phyloP scores from a whole-genome alignment of 2,113 vertebrate genomes.

The Ciconia maguari region DNA sequence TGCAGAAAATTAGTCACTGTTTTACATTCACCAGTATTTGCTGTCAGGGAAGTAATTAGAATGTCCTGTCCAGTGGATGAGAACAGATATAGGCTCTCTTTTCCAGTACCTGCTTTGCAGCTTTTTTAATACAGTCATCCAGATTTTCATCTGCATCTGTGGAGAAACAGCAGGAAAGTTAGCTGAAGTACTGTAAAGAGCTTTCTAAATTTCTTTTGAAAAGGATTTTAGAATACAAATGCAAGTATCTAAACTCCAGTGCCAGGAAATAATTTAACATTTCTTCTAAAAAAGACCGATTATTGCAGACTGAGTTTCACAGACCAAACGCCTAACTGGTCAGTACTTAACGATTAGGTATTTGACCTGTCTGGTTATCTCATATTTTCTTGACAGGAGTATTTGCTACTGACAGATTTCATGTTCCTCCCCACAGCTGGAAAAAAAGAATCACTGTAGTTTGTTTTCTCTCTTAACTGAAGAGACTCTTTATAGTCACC shows the following conservation, averaged over 20 bases:
- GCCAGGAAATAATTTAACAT: background rate
- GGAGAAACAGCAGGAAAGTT: background rate
- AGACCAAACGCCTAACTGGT: background rate
- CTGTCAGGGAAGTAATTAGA: slow-evolving; percentile 54
- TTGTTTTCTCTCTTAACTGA: background rate
- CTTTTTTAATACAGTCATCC: slow-evolving; percentile 89
- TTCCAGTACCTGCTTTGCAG: slow-evolving; percentile 84
- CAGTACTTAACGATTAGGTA: background rate
- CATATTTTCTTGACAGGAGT: background rate
- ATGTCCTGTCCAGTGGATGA: slow-evolving; percentile 89
- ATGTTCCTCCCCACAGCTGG: background rate
- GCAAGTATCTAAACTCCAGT: background rate
- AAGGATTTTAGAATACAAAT: background rate
- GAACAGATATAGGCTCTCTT: slow-evolving; percentile 86
- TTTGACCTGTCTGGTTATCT: background rate
- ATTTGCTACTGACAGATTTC: background rate
- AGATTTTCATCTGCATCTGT: slow-evolving; percentile 88
- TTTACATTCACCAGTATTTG: background rate
- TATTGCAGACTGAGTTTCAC: background rate
- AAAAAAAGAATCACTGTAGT: no score
- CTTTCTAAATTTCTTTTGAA: background rate
- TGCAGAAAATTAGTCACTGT: background rate
- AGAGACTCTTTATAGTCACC: background rate
- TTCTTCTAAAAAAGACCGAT: background rate
- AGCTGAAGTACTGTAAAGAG: background rate